Percentiles rank a stretch among this genome's conserved stretches.
Evolutionary conservation across 2,113 vertebrate species (phyloP).

Genomic region (Campylomormyrus numenius): DNA sequence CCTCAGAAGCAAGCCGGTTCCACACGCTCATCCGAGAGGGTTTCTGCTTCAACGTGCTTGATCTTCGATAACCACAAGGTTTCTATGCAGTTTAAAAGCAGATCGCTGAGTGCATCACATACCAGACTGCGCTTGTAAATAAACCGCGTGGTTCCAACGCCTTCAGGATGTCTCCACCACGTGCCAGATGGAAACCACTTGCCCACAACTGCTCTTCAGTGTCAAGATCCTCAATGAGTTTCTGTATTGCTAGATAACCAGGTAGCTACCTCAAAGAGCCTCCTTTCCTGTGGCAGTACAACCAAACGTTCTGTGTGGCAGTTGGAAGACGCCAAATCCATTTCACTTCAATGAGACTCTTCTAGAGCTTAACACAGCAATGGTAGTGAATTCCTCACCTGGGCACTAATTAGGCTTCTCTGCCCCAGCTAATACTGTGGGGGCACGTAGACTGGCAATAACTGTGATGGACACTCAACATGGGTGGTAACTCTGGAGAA

Average conservation of each 20-base stretch:
- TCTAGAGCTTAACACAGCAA: neutral
- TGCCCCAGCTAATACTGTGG: neutral
- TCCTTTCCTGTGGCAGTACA: neutral
- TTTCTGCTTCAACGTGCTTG: neutral
- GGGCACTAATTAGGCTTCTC: neutral
- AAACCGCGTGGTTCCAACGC: neutral
- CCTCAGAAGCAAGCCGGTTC: neutral
- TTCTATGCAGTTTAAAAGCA: neutral
- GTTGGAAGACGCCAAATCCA: neutral
- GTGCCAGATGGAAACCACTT: neutral
- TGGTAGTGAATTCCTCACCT: neutral
- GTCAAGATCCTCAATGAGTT: neutral
- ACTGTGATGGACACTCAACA: neutral
- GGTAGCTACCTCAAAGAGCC: neutral
- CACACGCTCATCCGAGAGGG: neutral
- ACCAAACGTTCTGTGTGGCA: neutral
- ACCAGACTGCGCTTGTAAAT: neutral
- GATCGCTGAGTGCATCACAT: neutral
- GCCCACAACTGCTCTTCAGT: neutral
- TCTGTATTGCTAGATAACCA: neutral
- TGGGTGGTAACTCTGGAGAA: neutral
- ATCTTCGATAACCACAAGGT: neutral
- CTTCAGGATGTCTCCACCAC: neutral
- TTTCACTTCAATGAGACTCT: neutral
- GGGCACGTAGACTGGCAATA: neutral